A percentile compares a stretch with the other conserved stretches of the same genome.
These are phyloP conservation scores for Gisinianus flammeolus DNA, from an alignment of 2,888 invertebrate species.

Conservation along the genomic window DNA sequence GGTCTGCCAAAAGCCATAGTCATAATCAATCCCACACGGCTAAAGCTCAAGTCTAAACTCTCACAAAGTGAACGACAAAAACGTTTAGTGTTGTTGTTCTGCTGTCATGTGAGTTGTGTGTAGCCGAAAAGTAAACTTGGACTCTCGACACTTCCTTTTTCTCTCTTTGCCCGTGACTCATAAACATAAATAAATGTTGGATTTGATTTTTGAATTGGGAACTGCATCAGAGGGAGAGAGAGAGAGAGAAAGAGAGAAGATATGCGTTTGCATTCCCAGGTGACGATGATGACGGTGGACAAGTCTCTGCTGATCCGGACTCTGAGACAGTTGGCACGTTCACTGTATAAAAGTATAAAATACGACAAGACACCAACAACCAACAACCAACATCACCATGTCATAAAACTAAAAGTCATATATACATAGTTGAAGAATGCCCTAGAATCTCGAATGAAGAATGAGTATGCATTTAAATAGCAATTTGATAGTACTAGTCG, in stretches of 20 bases:
- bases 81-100: too few species aligned
- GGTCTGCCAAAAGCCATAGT: slow-evolving; percentile 11
- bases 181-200: not conserved
- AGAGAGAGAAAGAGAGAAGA: too few species aligned
- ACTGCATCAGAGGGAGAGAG: too few species aligned
- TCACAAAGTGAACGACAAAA: not conserved
- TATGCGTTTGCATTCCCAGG: slow-evolving; percentile 7
- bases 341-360: not conserved
- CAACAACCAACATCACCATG: too few species aligned
- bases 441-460: not conserved
- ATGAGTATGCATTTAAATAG: not conserved
- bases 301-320: slow-evolving; percentile 38
- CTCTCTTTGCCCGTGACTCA: not conserved
- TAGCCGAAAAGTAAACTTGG: not conserved
- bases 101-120: too few species aligned
- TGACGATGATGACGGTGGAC: slow-evolving; percentile 9
- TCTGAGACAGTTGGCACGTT: slow-evolving; percentile 49
- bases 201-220: too few species aligned
- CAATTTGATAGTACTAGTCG: not conserved
- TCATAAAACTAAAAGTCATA: too few species aligned
- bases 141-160: slow-evolving; percentile 7
- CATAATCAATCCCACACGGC: not conserved
- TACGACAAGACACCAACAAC: too few species aligned
- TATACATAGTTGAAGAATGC: not conserved
- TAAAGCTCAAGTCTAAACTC: not conserved